Evolutionary conservation across 1,140 invertebrate species (phyloP).

Genomic region (Maniola jurtina): DNA sequence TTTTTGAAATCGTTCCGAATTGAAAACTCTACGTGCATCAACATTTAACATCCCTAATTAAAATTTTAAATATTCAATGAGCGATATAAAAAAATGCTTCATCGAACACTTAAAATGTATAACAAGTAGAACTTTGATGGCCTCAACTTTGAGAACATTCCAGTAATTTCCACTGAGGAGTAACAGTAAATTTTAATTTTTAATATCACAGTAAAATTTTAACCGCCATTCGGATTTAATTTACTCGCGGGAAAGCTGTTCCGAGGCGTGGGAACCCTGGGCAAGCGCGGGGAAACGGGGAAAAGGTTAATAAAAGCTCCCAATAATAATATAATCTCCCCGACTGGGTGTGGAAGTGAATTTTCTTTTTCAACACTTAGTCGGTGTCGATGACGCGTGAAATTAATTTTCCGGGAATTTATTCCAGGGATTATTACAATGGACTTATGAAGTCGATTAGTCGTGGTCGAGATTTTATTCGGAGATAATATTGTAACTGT

Average conservation of each 20-base stretch:
- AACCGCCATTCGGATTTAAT: constrained; percentile 30
- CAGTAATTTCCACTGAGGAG: constrained; percentile 21
- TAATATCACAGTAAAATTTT: constrained; percentile 28
- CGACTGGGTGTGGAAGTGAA: constrained; percentile 5
- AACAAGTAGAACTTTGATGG: neutral
- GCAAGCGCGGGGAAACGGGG: constrained; percentile 10
- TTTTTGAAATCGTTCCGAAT: too few relatives aligned
- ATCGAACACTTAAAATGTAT: constrained; percentile 1
- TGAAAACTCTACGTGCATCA: too few relatives aligned
- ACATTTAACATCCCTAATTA: too few relatives aligned
- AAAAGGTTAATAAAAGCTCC: constrained; percentile 15
- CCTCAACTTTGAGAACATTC: constrained; percentile 11
- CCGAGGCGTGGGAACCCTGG: constrained; percentile 3
- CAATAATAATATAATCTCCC: constrained; percentile 12
- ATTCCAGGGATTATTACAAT: constrained; percentile 33
- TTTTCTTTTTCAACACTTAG: constrained; percentile 27
- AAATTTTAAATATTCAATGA: too few relatives aligned
- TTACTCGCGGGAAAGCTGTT: constrained; percentile 24
- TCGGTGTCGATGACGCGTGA: constrained; percentile 39
- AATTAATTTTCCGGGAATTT: constrained; percentile 47
- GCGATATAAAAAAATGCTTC: neutral
- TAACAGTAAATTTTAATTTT: constrained; percentile 29
- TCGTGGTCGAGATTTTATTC: neutral
- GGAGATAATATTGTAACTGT: neutral
- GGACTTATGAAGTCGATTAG: constrained; percentile 16